phyloP scores from a whole-genome alignment of 1,140 invertebrate species.

The Diuraphis noxia region DNA sequence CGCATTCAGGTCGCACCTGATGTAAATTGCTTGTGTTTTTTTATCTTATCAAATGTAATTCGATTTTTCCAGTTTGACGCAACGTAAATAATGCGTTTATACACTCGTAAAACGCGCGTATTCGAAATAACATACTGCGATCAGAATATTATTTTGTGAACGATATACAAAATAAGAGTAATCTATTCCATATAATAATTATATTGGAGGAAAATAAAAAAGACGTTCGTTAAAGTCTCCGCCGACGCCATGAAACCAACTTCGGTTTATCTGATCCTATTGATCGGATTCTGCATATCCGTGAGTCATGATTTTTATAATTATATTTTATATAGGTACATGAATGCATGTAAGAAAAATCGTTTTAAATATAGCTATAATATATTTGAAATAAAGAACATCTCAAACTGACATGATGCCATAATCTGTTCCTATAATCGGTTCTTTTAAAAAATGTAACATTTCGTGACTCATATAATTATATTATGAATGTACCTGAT shows the following conservation, averaged over 20 bases:
- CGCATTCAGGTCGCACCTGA: not conserved
- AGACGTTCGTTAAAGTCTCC: slow-evolving; percentile 47
- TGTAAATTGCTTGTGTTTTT: not conserved
- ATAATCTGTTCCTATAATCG: not conserved
- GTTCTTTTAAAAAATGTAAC: not conserved
- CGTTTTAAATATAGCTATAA: not conserved
- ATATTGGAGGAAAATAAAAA: not conserved
- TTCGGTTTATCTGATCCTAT: slow-evolving; percentile 19
- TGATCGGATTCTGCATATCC: slow-evolving; percentile 21
- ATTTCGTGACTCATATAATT: not conserved
- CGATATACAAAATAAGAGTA: not conserved
- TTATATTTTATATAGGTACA: not conserved
- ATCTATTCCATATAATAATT: not conserved
- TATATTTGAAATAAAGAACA: too few species aligned
- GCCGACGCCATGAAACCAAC: slow-evolving; percentile 29
- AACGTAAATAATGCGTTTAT: slow-evolving; percentile 18
- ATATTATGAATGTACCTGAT: not conserved
- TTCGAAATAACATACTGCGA: not conserved
- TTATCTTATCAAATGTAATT: not conserved
- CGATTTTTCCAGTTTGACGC: not conserved
- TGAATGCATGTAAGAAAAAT: not conserved
- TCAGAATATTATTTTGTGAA: slow-evolving; percentile 33
- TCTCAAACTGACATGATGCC: not conserved
- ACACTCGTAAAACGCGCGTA: not conserved
- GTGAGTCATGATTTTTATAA: slow-evolving; percentile 24